These are phyloP conservation scores for Smithornis capensis DNA, from an alignment of 2,113 vertebrate species.

Conservation along the genomic window DNA sequence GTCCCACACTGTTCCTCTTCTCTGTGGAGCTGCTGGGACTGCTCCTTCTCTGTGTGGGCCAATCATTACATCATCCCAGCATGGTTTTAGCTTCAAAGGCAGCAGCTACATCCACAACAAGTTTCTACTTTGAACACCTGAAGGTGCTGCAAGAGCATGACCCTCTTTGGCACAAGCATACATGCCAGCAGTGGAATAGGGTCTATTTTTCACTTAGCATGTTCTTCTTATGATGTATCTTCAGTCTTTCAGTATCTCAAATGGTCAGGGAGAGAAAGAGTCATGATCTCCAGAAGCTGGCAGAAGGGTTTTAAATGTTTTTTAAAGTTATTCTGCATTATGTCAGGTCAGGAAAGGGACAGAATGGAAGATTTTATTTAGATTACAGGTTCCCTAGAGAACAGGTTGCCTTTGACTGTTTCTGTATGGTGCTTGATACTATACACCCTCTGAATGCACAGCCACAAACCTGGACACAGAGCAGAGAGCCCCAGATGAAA, in stretches of 20 bases:
- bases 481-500: not conserved
- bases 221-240: not conserved
- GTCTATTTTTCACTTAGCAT: not conserved
- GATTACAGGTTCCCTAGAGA: not conserved
- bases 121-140: not conserved
- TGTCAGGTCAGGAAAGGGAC: not conserved
- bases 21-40: not conserved
- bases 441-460: not conserved
- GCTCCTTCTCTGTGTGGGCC: not conserved
- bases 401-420: not conserved
- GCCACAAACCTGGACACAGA: not conserved
- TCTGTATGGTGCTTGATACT: not conserved
- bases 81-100: not conserved
- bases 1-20: not conserved
- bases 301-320: not conserved
- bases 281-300: not conserved
- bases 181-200: not conserved
- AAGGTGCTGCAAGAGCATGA: not conserved
- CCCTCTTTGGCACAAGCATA: not conserved
- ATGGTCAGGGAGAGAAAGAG: not conserved
- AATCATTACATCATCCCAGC: not conserved
- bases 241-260: not conserved
- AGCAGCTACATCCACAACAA: not conserved
- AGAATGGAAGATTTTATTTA: conserved; percentile 23
- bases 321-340: not conserved